Percentiles rank a stretch among this genome's conserved stretches.
These are phyloP conservation scores for Polyploca ridens DNA, from an alignment of 2,888 invertebrate genomes.

Conservation along the genomic window DNA sequence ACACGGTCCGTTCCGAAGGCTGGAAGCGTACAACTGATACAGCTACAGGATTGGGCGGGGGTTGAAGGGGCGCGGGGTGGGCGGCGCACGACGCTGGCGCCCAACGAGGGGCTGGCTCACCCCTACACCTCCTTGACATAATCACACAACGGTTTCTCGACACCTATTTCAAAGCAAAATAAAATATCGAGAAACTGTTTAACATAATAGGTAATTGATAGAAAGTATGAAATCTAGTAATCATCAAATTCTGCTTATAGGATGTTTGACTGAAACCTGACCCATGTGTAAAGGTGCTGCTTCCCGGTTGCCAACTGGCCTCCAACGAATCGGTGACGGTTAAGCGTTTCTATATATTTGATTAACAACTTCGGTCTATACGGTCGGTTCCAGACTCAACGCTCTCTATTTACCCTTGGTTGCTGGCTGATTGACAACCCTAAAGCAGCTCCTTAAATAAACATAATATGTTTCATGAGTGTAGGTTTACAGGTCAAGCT, in stretches of 20 bases:
- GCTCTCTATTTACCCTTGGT: too few relatives aligned
- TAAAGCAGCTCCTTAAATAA: not conserved
- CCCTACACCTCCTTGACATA: slow-evolving; percentile 65
- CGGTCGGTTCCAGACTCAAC: too few relatives aligned
- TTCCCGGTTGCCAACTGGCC: too few relatives aligned
- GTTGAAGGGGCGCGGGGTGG: slow-evolving; percentile 45
- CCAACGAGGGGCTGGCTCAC: slow-evolving; percentile 60
- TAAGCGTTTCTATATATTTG: too few relatives aligned
- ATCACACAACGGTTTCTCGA: slow-evolving; percentile 75
- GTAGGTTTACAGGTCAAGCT: not conserved
- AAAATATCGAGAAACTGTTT: slow-evolving; percentile 35
- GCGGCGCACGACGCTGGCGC: slow-evolving; percentile 61
- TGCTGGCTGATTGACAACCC: too few relatives aligned
- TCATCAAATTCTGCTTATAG: not conserved
- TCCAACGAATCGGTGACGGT: too few relatives aligned
- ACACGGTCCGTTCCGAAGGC: slow-evolving; percentile 67
- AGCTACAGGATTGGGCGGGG: slow-evolving; percentile 27
- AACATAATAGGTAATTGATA: not conserved
- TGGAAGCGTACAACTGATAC: slow-evolving; percentile 73
- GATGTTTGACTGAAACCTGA: not conserved
- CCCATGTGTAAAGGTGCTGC: too few relatives aligned
- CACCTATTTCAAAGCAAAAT: slow-evolving; percentile 54
- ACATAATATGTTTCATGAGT: not conserved
- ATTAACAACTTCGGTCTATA: too few relatives aligned
- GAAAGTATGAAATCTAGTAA: not conserved